Conservation (phyloP, 2,888 invertebrate species). For the Andrena dorsata region DNA sequence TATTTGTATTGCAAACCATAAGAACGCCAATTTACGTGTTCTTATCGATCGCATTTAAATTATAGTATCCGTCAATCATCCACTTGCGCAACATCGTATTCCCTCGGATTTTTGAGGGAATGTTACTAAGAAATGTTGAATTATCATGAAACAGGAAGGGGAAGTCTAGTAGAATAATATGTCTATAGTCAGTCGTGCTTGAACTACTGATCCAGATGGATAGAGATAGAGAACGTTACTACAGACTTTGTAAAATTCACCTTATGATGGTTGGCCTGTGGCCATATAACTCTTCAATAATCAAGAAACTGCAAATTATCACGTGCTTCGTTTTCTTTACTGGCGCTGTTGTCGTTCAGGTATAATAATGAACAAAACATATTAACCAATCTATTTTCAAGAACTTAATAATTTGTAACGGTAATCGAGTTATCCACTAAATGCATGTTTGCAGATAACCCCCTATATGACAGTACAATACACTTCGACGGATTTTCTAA, state of each 20-base stretch:
- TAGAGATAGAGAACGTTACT: not conserved
- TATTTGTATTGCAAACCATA: too few relatives aligned
- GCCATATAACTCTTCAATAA: slow-evolving; percentile 12
- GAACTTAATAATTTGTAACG: not conserved
- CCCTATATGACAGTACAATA: not conserved
- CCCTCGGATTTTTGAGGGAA: too few relatives aligned
- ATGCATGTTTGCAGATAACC: not conserved
- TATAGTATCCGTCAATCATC: not conserved
- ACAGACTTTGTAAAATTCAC: not conserved
- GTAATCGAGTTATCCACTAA: not conserved
- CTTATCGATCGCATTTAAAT: not conserved
- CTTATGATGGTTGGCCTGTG: slow-evolving; percentile 12
- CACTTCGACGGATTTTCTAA: not conserved
- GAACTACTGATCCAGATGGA: slow-evolving; percentile 11
- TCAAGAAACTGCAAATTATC: not conserved
- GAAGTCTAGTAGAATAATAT: too few relatives aligned
- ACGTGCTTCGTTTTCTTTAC: not conserved
- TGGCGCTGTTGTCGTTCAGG: not conserved
- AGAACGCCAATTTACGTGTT: too few relatives aligned
- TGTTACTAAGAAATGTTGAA: not conserved
- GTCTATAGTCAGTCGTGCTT: not conserved
- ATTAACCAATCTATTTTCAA: not conserved
- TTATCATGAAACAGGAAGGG: too few relatives aligned
- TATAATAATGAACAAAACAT: not conserved
- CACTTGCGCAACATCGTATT: too few relatives aligned